Base-by-base conservation (phyloP, 2,113 vertebrate species). In the Scalopus aquaticus region DNA sequence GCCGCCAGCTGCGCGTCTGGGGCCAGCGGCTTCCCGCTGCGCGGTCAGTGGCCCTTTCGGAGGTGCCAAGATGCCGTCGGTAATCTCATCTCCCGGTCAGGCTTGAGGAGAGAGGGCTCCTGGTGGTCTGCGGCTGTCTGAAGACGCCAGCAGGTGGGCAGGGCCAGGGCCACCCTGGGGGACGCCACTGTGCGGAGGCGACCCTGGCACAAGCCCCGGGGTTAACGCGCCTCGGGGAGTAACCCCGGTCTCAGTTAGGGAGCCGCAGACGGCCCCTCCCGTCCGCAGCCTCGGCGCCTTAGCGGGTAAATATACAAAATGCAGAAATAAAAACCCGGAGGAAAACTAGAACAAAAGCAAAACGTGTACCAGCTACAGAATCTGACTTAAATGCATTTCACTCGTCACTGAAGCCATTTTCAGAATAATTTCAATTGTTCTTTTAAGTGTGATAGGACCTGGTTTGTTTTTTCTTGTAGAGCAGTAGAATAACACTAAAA, bases 401-500 rank as follows among this genome's bases (percentile, higher is more conserved):
- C 65, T 62, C 26, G 87, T 0, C 32, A 82, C 39, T 28, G 37
- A 56, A 30, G 5, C 42, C 35, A 76, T 46, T 88, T 90, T 80
- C 82, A 93, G 64, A 90, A 88, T 70, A 80, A 62, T 73, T 20
- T 49, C 11, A 16, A 56, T 74, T n/a, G 20, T 90, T 78, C 46
- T 70, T 82, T 78, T 56, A 67, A 54, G 3, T 46, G 30, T 89
- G 54, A n/a, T 39, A 78, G 46, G 42, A 49, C 69, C 28, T 56
- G 32, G 8, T 51, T 82, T 80, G 32, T 60, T 42, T 91, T 83
- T 74, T 56, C 64, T 67, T 74, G 46, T 4, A 30, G 6, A 82
- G 67, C 6, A 78, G 32, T 15, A 90, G 35, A 77, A 72, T 77
- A 93, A 91, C 3, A 62, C 73, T 90, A 94, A 93, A 26, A 51